phyloP scores from a whole-genome alignment of 1,140 invertebrate species.

The Brachionus manjavacas region DNA sequence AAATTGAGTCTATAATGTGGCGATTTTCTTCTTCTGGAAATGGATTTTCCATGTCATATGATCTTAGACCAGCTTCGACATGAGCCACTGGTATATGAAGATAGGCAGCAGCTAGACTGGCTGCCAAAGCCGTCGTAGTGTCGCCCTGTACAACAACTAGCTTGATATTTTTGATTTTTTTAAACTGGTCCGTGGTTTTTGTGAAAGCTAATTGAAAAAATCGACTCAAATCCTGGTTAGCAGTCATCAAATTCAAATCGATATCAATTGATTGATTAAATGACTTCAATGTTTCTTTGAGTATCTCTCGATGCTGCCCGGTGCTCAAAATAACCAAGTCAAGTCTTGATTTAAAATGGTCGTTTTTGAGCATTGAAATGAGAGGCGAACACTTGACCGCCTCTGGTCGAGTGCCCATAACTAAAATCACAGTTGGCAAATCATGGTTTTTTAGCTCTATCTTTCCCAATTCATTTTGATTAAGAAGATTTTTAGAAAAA shows the following conservation, averaged over 20 bases:
- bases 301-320: neutral
- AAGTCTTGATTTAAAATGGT: neutral
- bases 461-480: no score
- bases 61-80: conserved; percentile 15
- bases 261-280: neutral
- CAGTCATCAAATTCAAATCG: neutral
- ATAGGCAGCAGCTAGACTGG: neutral
- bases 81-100: neutral
- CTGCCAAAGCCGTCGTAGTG: neutral
- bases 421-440: no score
- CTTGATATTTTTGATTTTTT: neutral
- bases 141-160: neutral
- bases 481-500: no score
- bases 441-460: no score
- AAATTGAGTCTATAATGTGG: neutral
- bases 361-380: neutral
- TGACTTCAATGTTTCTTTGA: neutral
- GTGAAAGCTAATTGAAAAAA: neutral
- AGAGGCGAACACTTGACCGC: neutral
- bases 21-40: neutral
- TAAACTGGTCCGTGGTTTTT: neutral
- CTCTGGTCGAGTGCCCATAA: neutral
- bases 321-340: neutral
- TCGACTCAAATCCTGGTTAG: neutral
- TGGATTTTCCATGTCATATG: neutral